A percentile compares a stretch with the other conserved stretches of the same genome.
Evolutionary conservation across 2,888 invertebrate species (phyloP).

Genomic region (Catocala sponsa): DNA sequence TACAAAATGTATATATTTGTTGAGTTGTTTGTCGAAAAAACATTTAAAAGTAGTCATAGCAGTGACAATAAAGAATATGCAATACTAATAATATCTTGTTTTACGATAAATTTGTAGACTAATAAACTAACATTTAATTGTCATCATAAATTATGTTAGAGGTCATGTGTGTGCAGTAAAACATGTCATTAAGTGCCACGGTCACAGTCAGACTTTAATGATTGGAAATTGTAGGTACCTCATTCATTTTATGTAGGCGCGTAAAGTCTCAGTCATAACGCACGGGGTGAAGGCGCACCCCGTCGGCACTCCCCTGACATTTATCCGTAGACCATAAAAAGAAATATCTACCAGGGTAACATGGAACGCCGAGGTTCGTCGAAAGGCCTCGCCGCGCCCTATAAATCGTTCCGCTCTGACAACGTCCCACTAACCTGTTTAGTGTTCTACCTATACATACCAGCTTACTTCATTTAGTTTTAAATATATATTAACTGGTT

Average conservation of each 20-base stretch:
- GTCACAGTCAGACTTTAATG: constrained; percentile 34
- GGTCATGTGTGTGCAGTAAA: constrained; percentile 36
- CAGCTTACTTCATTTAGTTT: constrained; percentile 6
- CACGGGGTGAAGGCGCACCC: constrained; percentile 67
- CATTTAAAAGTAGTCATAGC: too few relatives aligned
- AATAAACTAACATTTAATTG: too few relatives aligned
- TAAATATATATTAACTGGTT: constrained; percentile 13
- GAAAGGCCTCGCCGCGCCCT: constrained; percentile 84
- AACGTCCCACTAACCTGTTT: constrained; percentile 80
- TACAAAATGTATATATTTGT: too few relatives aligned
- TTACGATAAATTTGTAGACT: too few relatives aligned
- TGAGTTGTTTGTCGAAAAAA: too few relatives aligned
- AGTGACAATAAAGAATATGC: too few relatives aligned
- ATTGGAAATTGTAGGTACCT: constrained; percentile 45
- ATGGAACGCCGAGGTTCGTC: constrained; percentile 72
- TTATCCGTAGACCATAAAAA: constrained; percentile 86
- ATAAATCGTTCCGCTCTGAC: constrained; percentile 63
- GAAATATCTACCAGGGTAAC: constrained; percentile 84
- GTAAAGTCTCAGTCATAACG: constrained; percentile 70
- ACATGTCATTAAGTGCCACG: constrained; percentile 32
- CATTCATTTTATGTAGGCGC: constrained; percentile 60
- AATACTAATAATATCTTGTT: too few relatives aligned
- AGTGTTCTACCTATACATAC: constrained; percentile 31
- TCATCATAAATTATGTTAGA: constrained; percentile 14
- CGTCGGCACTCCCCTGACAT: constrained; percentile 83